Conservation (phyloP, 2,888 invertebrate genomes). For the Acronicta alni region DNA sequence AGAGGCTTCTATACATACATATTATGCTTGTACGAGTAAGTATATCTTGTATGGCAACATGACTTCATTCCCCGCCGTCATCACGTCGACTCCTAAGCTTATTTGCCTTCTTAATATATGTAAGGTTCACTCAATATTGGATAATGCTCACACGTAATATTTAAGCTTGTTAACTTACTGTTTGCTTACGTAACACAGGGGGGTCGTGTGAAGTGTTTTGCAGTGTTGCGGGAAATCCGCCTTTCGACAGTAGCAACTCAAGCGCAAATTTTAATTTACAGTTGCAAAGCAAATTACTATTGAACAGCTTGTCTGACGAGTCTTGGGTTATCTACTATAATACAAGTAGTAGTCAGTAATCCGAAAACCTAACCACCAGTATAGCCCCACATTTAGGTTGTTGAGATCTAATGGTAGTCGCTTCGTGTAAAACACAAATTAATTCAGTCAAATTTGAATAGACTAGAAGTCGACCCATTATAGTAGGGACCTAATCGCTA, state of each 20-base stretch:
- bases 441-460: too few species aligned
- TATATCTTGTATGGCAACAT: conserved; percentile 13
- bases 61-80: conserved; percentile 15
- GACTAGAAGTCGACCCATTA: too few species aligned
- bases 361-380: too few species aligned
- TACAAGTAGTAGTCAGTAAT: too few species aligned
- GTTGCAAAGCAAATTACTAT: background rate
- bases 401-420: too few species aligned
- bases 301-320: too few species aligned
- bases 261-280: background rate
- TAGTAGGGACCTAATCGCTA: too few species aligned
- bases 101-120: conserved; percentile 44
- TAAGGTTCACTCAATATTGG: conserved; percentile 51
- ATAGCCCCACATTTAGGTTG: too few species aligned
- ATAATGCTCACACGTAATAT: conserved; percentile 52
- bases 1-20: too few species aligned
- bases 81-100: conserved; percentile 33
- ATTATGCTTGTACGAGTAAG: too few species aligned
- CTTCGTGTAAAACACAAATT: too few species aligned
- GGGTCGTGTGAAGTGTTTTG: conserved; percentile 13
- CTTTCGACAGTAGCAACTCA: background rate
- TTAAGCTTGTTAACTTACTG: conserved; percentile 53
- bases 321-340: too few species aligned
- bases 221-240: background rate
- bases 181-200: conserved; percentile 31